Evolutionary conservation across 2,888 invertebrate species (phyloP), one percentile per base, ranked within the genome.

Genomic region (Himalopsyche japonica): DNA sequence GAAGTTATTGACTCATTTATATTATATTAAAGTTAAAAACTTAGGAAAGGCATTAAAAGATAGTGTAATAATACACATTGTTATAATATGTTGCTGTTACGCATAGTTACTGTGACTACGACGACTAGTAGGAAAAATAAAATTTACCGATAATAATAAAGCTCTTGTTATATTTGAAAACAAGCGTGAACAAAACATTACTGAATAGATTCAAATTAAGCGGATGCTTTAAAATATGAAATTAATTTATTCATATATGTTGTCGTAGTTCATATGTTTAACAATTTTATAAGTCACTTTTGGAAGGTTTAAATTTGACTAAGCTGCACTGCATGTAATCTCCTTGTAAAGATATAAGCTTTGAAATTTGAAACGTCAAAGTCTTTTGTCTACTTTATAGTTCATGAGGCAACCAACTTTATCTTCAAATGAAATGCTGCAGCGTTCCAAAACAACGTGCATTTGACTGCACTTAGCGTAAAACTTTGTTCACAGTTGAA

Each of bases 321-420:
- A 84, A 84, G 81, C 81, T 76, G 57, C 57, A 43, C 78, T 81
- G 84, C 84, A 84, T 84, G 84, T 84, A 78, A 84, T 84, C 76
- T 57, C 43, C 84, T 43, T 80, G 80, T 76, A 80, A 83, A 83
- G 48, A 78, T 80, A 34, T 79, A 48, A 70, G 30, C 70, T 70
- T 70, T 27, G 70, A 70, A 30, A 81, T 27, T 70, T 27, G 27
- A 70, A 57, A 70, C 70, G 70, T 70, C 70, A 70, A 27, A 70
- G 70, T 24, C 70, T 70, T n/a, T 70, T 27, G 70, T 27, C 27
- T 27, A 27, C 70, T 70, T 70, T 70, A 70, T 12, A 70, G 70
- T 27, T 70, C 70, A 27, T 70, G 70, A 70, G 24, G 20, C 70
- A 70, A 70, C 24, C 27, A 70, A 70, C 70, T 70, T 70, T 70